Percentiles rank a stretch among this genome's conserved stretches.
Evolutionary conservation across 1,140 invertebrate species (phyloP).

Genomic region (Scaptomyza hsui): DNA sequence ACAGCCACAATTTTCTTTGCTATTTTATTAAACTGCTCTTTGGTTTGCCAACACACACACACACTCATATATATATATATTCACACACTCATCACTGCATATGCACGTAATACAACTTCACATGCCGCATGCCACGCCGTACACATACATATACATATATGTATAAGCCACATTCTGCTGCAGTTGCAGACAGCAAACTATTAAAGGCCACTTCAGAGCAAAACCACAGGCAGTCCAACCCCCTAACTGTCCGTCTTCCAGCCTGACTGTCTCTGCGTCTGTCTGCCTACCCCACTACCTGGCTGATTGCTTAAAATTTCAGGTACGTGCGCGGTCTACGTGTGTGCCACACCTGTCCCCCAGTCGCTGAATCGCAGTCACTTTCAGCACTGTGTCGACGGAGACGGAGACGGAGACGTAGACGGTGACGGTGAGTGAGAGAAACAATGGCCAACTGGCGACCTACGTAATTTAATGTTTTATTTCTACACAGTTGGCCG

Average conservation of each 20-base stretch:
- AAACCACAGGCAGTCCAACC: constrained; percentile 62
- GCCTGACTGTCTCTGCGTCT: constrained; percentile 25
- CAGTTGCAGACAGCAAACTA: constrained; percentile 78
- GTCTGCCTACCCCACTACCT: constrained; percentile 23
- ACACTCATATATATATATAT: constrained; percentile 1
- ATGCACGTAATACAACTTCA: constrained; percentile 9
- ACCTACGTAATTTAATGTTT: constrained; percentile 79
- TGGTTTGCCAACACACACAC: constrained; percentile 47
- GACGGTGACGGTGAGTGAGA: constrained; percentile 31
- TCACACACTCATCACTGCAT: no score
- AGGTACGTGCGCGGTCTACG: constrained; percentile 68
- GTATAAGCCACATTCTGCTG: constrained; percentile 39
- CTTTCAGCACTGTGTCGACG: no score
- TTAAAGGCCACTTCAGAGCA: constrained; percentile 75
- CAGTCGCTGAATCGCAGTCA: constrained; percentile 39
- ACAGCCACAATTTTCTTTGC: constrained; percentile 53
- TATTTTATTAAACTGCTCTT: constrained; percentile 72
- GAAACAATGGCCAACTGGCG: constrained; percentile 41
- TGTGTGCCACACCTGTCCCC: constrained; percentile 66
- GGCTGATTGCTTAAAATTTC: constrained; percentile 73
- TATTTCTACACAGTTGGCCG: constrained; percentile 71
- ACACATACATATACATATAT: constrained; percentile 22
- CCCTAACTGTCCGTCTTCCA: constrained; percentile 20
- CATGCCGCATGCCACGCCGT: constrained; percentile 46
- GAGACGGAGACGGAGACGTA: no score